Evolutionary conservation across 2,797 vertebrate genomes (phyloP).

Genomic region (Buceros bicornis): DNA sequence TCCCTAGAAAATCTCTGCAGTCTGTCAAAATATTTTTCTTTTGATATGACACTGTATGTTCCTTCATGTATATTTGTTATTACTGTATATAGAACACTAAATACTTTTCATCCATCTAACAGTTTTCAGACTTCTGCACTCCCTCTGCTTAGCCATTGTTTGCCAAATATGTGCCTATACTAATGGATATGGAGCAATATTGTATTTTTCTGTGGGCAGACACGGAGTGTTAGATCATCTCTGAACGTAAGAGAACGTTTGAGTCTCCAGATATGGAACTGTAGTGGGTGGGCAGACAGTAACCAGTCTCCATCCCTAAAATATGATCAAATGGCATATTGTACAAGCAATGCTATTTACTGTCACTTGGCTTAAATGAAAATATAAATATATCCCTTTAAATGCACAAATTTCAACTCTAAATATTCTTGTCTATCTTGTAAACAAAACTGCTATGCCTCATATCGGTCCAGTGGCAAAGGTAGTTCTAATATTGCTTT

Average conservation of each 20-base stretch:
- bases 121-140: background rate
- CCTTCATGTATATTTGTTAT: constrained; percentile 22
- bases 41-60: background rate
- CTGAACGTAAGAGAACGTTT: background rate
- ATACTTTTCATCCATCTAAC: background rate
- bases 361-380: background rate
- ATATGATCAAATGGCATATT: background rate
- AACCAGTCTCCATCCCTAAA: background rate
- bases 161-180: background rate
- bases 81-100: background rate
- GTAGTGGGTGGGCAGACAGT: background rate
- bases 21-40: constrained; percentile 61
- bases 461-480: background rate
- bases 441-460: background rate
- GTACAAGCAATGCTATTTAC: background rate
- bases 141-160: background rate
- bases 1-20: background rate
- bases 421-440: background rate
- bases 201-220: background rate
- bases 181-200: background rate
- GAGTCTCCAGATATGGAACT: background rate
- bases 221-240: background rate
- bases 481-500: background rate
- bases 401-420: background rate
- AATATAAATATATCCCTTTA: background rate